Base-by-base conservation (phyloP, 2,888 invertebrate genomes). In the Bedellia somnulentella region DNA sequence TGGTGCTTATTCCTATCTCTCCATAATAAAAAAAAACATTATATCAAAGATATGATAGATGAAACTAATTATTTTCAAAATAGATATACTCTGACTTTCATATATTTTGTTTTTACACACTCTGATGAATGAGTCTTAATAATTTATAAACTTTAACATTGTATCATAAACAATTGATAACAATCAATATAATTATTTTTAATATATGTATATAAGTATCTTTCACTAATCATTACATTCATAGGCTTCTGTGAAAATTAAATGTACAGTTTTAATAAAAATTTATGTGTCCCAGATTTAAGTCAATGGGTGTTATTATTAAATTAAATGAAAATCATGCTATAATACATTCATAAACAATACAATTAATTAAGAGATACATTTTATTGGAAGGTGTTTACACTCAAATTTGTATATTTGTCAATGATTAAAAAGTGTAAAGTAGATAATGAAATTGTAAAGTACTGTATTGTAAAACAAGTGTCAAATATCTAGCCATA, bases 141-240 rank as follows among this genome's bases (percentile, higher is more conserved):
- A 63, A 64, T 68, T 66, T 66, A 66, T 64, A 61, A 63, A 66
- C 67, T 62, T 59, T 58, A 71, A 71, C 67, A 63, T 67, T 57
- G 60, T 57, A 60, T 66, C 57, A 60, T 61, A 68, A 66, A 67
- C 64, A 70, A 67, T 30, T 67, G 58, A 66, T 67, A 73, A 70
- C 70, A 67, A 61, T 62, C 52, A 57, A 70, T 71, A 73, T 60
- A 70, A 46, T 54, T 67, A 59, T 55, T 54, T 53, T 50, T 57
- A 57, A n/a, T n/a, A n/a, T n/a, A 58, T 57, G 62, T 57, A 60
- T 59, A 62, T 49, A n/a, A n/a, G n/a, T n/a, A n/a, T n/a, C n/a
- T n/a, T 55, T 51, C 56, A n/a, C n/a, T n/a, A n/a, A n/a, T n/a
- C n/a, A n/a, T n/a, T n/a, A n/a, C n/a, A n/a, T n/a, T n/a, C n/a